Percentiles rank a stretch among this genome's conserved stretches.
These are phyloP conservation scores for Embiotoca jacksoni DNA, from an alignment of 2,113 vertebrate genomes.

Conservation along the genomic window DNA sequence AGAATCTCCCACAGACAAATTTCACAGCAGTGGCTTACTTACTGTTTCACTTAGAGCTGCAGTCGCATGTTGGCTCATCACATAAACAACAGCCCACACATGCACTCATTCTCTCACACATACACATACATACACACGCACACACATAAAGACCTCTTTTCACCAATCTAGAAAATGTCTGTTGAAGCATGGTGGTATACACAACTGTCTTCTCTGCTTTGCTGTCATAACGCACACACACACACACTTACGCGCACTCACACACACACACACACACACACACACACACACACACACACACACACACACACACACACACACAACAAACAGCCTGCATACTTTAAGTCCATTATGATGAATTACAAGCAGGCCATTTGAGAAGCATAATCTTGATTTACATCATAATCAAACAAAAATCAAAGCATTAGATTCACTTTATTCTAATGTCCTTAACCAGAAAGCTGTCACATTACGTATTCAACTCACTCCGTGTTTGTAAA, in stretches of 20 bases:
- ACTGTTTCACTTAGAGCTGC: slow-evolving; percentile 32
- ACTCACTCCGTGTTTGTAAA: neutral
- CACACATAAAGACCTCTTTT: slow-evolving; percentile 13
- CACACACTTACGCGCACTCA: slow-evolving; percentile 19
- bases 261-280: neutral
- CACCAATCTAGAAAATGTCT: slow-evolving; percentile 6
- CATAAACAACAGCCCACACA: slow-evolving; percentile 16
- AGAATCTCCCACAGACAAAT: slow-evolving; percentile 25
- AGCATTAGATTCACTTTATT: slow-evolving; percentile 26
- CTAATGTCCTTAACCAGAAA: slow-evolving; percentile 15
- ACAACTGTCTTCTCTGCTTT: slow-evolving; percentile 6
- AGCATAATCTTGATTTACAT: slow-evolving; percentile 8
- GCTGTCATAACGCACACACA: neutral
- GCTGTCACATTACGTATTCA: slow-evolving; percentile 16
- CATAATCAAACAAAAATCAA: slow-evolving; percentile 31
- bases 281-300: slow-evolving; percentile 8
- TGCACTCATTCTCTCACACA: neutral
- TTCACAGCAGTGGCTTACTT: slow-evolving; percentile 34
- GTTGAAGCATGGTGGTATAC: neutral
- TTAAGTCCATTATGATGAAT: neutral
- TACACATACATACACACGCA: neutral
- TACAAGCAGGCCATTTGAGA: slow-evolving; percentile 9
- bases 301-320: neutral
- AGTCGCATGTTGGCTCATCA: slow-evolving; percentile 32
- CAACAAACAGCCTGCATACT: slow-evolving; percentile 18